Evolutionary conservation across 1,140 invertebrate species (phyloP).

Genomic region (Platorchestia sp.): DNA sequence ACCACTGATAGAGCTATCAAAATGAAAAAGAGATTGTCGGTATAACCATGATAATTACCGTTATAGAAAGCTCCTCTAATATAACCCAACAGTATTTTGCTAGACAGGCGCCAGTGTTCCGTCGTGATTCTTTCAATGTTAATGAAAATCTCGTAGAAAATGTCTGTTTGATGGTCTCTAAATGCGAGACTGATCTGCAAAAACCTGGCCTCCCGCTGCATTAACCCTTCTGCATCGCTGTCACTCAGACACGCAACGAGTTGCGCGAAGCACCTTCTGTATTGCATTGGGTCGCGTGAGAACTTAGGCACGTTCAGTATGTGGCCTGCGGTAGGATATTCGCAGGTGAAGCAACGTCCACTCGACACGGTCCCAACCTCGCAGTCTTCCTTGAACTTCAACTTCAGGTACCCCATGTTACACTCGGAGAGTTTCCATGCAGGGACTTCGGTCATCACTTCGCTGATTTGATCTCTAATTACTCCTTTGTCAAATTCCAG

Average conservation of each 20-base stretch:
- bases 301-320: neutral
- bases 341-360: neutral
- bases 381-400: constrained; percentile 24
- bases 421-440: constrained; percentile 12
- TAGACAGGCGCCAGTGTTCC: neutral
- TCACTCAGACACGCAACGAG: neutral
- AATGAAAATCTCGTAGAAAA: constrained; percentile 61
- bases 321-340: neutral
- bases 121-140: constrained; percentile 19
- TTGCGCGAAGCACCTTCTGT: neutral
- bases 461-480: neutral
- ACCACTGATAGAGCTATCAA: constrained; percentile 7
- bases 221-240: neutral
- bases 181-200: constrained; percentile 25
- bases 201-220: neutral
- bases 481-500: neutral
- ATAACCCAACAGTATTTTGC: neutral
- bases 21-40: neutral
- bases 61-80: constrained; percentile 4
- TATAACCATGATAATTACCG: neutral
- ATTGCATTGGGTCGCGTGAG: neutral
- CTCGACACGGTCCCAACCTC: neutral
- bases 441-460: neutral
- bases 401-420: neutral
- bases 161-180: constrained; percentile 32